phyloP scores from a whole-genome alignment of 2,888 invertebrate species.

The Hipparchia sbordonii region DNA sequence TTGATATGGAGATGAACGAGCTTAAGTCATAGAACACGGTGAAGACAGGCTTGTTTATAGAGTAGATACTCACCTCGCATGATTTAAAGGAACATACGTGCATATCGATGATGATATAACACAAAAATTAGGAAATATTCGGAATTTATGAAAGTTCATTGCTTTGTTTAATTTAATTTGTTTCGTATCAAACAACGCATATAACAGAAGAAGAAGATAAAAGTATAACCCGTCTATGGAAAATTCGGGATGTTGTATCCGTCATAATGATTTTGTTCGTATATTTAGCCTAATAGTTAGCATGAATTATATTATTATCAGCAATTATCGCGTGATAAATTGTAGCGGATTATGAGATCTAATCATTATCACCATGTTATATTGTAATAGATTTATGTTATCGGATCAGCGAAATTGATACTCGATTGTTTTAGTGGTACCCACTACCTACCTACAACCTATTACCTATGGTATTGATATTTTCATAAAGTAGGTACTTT shows the following conservation, averaged over 20 bases:
- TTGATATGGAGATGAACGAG: slow-evolving; percentile 7
- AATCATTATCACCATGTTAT: neutral
- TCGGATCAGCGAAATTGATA: neutral
- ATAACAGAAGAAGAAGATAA: no score
- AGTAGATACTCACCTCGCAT: neutral
- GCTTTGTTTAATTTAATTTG: no score
- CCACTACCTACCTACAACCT: no score
- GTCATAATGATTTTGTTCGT: no score
- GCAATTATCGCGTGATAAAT: neutral
- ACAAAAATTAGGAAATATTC: neutral
- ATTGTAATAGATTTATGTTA: neutral
- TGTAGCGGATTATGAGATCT: slow-evolving; percentile 2
- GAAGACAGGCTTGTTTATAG: neutral
- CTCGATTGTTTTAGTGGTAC: neutral
- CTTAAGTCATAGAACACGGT: neutral
- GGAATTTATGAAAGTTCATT: neutral
- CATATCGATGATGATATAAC: no score
- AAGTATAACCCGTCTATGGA: no score
- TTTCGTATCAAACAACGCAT: neutral
- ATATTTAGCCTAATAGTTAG: no score
- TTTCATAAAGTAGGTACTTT: no score
- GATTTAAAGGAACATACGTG: neutral
- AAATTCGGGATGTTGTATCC: no score
- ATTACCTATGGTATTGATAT: no score
- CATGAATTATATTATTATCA: neutral